These are phyloP conservation scores for Amblyjoppa proteus DNA, from an alignment of 2,888 invertebrate genomes.

Conservation along the genomic window DNA sequence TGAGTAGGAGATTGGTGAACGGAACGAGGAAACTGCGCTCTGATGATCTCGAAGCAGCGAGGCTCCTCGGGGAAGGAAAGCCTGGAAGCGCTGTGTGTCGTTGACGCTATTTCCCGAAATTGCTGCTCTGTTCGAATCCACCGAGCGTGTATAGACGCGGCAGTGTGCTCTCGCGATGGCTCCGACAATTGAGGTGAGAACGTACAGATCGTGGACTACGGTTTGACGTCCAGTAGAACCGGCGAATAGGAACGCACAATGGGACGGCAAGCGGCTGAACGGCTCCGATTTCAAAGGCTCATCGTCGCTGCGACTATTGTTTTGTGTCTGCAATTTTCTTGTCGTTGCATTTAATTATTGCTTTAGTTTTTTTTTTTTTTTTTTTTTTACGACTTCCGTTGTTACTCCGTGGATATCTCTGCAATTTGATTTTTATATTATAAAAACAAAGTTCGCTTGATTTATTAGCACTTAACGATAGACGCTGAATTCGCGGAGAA, in stretches of 20 bases:
- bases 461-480: no score
- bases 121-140: constrained; percentile 58
- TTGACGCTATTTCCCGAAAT: constrained; percentile 55
- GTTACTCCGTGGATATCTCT: no score
- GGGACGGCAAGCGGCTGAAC: neutral
- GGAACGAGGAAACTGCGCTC: constrained; percentile 35
- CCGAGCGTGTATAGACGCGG: neutral
- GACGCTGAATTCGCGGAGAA: no score
- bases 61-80: constrained; percentile 8
- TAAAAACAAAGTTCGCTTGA: no score
- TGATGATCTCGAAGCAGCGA: constrained; percentile 27
- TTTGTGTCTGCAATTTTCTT: no score
- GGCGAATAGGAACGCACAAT: neutral
- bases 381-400: no score
- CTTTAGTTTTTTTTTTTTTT: no score
- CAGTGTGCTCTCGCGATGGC: neutral
- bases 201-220: constrained; percentile 22
- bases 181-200: constrained; percentile 31
- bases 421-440: no score
- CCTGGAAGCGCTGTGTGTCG: neutral
- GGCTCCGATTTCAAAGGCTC: neutral
- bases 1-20: constrained; percentile 12
- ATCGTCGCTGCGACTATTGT: no score
- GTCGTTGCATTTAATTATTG: no score
- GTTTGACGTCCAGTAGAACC: constrained; percentile 54